Evolutionary conservation across 2,888 invertebrate species (phyloP).

Genomic region (Heliconius erato): DNA sequence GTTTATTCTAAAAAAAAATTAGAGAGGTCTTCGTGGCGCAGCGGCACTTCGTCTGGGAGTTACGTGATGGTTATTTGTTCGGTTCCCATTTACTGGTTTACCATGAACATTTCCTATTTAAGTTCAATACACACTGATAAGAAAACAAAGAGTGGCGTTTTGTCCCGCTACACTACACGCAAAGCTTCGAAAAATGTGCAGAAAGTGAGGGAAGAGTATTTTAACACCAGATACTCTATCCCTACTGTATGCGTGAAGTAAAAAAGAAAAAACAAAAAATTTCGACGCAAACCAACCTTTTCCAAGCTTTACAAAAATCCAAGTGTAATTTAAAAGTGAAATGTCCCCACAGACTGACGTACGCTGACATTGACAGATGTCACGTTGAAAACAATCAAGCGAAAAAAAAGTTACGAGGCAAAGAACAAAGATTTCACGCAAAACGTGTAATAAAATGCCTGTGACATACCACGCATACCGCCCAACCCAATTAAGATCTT

Average conservation of each 20-base stretch:
- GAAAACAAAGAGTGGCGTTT: too few species aligned
- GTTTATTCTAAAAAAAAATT: too few species aligned
- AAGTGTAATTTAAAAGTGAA: slow-evolving; percentile 61
- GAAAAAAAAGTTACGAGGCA: slow-evolving; percentile 51
- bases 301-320: slow-evolving; percentile 58
- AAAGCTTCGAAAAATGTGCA: too few species aligned
- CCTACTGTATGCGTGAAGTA: background rate
- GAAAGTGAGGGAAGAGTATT: background rate
- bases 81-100: too few species aligned
- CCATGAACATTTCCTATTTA: too few species aligned
- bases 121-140: too few species aligned
- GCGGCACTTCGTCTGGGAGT: too few species aligned
- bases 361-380: slow-evolving; percentile 62
- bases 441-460: slow-evolving; percentile 56
- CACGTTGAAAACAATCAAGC: slow-evolving; percentile 61
- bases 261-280: slow-evolving; percentile 24
- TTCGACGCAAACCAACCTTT: slow-evolving; percentile 23
- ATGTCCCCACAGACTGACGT: slow-evolving; percentile 59
- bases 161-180: too few species aligned
- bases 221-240: background rate
- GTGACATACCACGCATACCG: slow-evolving; percentile 73
- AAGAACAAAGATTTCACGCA: slow-evolving; percentile 37
- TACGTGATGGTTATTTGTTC: too few species aligned
- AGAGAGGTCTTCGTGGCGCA: too few species aligned
- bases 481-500: slow-evolving; percentile 79